phyloP scores from a whole-genome alignment of 2,888 invertebrate species.

The Lepidocyrtinus sp. region DNA sequence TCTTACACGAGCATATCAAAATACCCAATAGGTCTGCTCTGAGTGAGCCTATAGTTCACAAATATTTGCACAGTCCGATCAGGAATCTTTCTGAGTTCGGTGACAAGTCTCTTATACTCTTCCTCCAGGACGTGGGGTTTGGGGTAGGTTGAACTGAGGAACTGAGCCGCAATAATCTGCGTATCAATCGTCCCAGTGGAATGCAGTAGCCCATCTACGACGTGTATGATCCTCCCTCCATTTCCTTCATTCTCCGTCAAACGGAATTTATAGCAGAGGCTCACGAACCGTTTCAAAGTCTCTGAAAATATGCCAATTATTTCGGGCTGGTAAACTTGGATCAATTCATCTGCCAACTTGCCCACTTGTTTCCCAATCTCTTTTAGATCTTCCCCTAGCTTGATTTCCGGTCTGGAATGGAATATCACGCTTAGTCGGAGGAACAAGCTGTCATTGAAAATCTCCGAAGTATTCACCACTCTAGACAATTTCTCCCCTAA shows the following conservation, averaged over 20 bases:
- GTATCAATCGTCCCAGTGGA: constrained; percentile 60
- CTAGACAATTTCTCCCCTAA: constrained; percentile 29
- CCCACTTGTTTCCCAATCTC: constrained; percentile 59
- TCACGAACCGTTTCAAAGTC: constrained; percentile 59
- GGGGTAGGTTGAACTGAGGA: constrained; percentile 53
- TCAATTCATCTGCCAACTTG: constrained; percentile 51
- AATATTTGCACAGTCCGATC: constrained; percentile 60
- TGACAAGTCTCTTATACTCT: constrained; percentile 53
- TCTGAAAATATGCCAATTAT: constrained; percentile 60
- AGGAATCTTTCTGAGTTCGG: constrained; percentile 41
- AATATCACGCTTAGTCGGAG: constrained; percentile 59
- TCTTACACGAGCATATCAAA: constrained; percentile 60
- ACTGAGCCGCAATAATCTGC: constrained; percentile 59
- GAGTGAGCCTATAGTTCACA: constrained; percentile 59
- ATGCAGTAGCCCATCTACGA: constrained; percentile 60
- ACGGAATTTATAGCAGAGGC: constrained; percentile 56
- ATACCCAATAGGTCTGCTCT: constrained; percentile 53
- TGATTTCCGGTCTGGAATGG: constrained; percentile 55
- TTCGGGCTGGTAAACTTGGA: constrained; percentile 48
- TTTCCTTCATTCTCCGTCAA: constrained; percentile 51
- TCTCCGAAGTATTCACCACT: constrained; percentile 54
- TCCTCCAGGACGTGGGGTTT: constrained; percentile 54
- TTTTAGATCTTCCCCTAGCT: constrained; percentile 43
- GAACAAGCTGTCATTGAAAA: constrained; percentile 61
- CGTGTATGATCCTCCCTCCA: constrained; percentile 58